These are phyloP conservation scores for Hanleya hanleyi DNA, from an alignment of 2,888 invertebrate species.

Conservation along the genomic window DNA sequence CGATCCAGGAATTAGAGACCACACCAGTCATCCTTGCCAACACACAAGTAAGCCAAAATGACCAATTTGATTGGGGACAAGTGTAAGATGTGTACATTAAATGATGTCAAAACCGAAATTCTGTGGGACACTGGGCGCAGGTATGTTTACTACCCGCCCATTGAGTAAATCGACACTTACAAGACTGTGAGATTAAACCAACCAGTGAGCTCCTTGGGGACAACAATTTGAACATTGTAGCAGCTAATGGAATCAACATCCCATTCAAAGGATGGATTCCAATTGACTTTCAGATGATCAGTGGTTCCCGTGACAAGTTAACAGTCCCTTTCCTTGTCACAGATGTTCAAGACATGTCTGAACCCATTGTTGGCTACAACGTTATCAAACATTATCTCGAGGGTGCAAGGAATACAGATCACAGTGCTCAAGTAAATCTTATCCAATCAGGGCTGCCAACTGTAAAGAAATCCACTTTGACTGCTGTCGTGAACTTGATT, in stretches of 20 bases:
- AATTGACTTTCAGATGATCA: background rate
- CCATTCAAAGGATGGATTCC: no score
- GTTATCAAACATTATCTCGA: slow-evolving; percentile 17
- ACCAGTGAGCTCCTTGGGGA: background rate
- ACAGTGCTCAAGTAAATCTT: background rate
- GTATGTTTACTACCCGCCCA: slow-evolving; percentile 13
- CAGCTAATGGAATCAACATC: no score
- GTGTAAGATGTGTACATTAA: slow-evolving; percentile 14
- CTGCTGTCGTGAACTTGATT: background rate
- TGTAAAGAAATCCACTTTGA: background rate
- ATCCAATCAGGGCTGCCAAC: background rate
- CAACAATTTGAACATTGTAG: background rate
- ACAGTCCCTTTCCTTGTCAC: slow-evolving; percentile 24
- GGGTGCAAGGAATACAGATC: background rate
- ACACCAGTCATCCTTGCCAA: background rate
- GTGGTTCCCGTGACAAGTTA: background rate
- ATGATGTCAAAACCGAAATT: background rate
- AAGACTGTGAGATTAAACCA: background rate
- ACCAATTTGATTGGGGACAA: slow-evolving; percentile 10
- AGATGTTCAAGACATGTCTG: background rate
- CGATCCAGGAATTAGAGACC: no score
- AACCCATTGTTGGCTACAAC: slow-evolving; percentile 27
- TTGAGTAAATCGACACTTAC: slow-evolving; percentile 11
- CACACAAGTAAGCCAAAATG: background rate
- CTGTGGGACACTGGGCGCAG: slow-evolving; percentile 33